phyloP scores from a whole-genome alignment of 2,888 invertebrate genomes.

The Mythimna pallens region DNA sequence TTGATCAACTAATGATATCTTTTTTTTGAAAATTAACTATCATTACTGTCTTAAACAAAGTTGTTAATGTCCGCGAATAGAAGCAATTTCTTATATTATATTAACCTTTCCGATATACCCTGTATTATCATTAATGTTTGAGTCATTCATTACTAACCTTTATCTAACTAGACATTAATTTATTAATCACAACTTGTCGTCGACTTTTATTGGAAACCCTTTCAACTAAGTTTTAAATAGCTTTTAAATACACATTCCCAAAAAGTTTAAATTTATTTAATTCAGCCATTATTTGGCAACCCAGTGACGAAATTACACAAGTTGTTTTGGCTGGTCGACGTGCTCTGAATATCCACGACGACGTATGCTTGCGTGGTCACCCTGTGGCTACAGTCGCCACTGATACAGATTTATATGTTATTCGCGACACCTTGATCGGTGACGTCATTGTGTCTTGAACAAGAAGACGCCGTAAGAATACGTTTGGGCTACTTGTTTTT shows the following conservation, averaged over 20 bases:
- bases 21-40: not conserved
- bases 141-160: not conserved
- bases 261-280: not conserved
- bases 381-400: slow-evolving; percentile 22
- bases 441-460: slow-evolving; percentile 23
- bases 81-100: too few species aligned
- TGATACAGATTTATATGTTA: slow-evolving; percentile 44
- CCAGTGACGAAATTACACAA: slow-evolving; percentile 37
- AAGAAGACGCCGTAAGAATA: slow-evolving; percentile 3
- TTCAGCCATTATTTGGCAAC: slow-evolving; percentile 21
- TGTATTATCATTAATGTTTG: not conserved
- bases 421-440: slow-evolving; percentile 19
- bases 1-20: too few species aligned
- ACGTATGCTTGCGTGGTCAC: slow-evolving; percentile 16
- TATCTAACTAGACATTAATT: not conserved
- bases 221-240: not conserved
- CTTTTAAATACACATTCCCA: not conserved
- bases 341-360: slow-evolving; percentile 37
- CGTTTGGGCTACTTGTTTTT: not conserved
- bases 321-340: slow-evolving; percentile 38
- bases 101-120: too few species aligned
- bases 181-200: not conserved
- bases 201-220: not conserved
- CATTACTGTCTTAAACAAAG: too few species aligned
- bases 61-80: too few species aligned